Evolutionary conservation across 2,888 invertebrate genomes (phyloP), one percentile per base, ranked within the genome.

Genomic region (Chrysolina oricalcia): DNA sequence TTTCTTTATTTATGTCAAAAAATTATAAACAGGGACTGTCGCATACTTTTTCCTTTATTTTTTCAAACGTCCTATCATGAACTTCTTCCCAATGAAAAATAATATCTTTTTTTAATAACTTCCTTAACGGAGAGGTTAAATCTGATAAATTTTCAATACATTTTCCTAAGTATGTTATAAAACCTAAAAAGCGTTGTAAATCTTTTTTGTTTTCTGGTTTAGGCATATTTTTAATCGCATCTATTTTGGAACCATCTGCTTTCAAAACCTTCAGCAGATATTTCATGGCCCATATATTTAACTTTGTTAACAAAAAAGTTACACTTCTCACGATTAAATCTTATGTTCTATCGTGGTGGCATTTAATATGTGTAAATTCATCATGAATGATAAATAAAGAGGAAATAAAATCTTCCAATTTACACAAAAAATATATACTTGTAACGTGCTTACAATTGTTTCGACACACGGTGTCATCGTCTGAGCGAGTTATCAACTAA

Each of bases 101-200:
- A 35, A n/a, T 43, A 10, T 74, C 70, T 27, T 84, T 84, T 72
- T 78, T 78, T 23, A 81, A 48, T 35, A 85, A 63, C 17, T 76
- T 50, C 70, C 80, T 75, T 21, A 84, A 67, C 0, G 9, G 11
- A n/a, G 19, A 63, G 78, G 80, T 83, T 59, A 76, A 46, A 9
- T 79, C 73, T 41, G 84, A 80, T 21, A 83, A 73, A 68, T 83
- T 82, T 48, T 77, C 27, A 27, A 43, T 41, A 27, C 2, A 63
- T 27, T 74, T 74, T 15, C 72, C 73, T 40, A 77, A 19, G 76
- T 72, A 81, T 41, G 70, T 81, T 1, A 73, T 76, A 73, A 81
- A 75, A 15, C 78, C 81, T 35, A 81, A 72, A 71, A 80, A 78
- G 73, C 80, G 71, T 56, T 77, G 62, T 6, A 83, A 1, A 43